phyloP scores from a whole-genome alignment of 1,140 invertebrate species.

The Diachasma alloeum region DNA sequence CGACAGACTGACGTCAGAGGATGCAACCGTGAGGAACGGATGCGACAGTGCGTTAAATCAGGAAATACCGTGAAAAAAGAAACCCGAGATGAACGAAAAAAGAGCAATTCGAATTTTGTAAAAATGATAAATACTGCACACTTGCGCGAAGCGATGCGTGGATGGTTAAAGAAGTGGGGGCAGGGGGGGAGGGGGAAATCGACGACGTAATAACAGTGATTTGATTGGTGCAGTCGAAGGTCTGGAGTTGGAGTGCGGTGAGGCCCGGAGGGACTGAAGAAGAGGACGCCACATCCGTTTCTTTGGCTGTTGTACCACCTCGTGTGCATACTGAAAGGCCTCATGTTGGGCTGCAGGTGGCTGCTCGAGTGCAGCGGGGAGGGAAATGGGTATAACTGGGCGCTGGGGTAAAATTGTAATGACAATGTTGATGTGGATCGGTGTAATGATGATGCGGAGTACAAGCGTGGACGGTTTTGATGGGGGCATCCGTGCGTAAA shows the following conservation, averaged over 20 bases:
- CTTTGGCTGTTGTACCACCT: conserved; percentile 9
- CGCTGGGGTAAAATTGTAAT: conserved; percentile 43
- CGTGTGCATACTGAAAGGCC: background rate
- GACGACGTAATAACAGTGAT: conserved; percentile 57
- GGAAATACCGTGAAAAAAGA: conserved; percentile 28
- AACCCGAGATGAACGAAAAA: conserved; percentile 19
- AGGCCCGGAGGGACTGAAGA: background rate
- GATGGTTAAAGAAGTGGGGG: conserved; percentile 20
- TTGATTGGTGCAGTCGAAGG: background rate
- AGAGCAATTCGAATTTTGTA: background rate
- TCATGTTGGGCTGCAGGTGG: conserved; percentile 1
- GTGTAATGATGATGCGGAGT: conserved; percentile 50
- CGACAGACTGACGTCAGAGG: too few species aligned
- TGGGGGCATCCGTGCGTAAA: conserved; percentile 59
- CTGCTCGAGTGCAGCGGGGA: background rate
- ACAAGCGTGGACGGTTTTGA: conserved; percentile 32
- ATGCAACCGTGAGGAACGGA: conserved; percentile 24
- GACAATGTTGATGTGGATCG: conserved; percentile 58
- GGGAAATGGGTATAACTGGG: background rate
- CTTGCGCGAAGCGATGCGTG: conserved; percentile 44
- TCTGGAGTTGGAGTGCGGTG: too few species aligned
- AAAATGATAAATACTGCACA: conserved; percentile 3
- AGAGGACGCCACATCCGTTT: conserved; percentile 19
- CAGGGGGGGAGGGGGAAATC: conserved; percentile 32
- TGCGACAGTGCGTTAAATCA: conserved; percentile 57